Evolutionary conservation across 2,113 vertebrate species (phyloP), one percentile per base, ranked within the genome.

Genomic region (Otus sunia): DNA sequence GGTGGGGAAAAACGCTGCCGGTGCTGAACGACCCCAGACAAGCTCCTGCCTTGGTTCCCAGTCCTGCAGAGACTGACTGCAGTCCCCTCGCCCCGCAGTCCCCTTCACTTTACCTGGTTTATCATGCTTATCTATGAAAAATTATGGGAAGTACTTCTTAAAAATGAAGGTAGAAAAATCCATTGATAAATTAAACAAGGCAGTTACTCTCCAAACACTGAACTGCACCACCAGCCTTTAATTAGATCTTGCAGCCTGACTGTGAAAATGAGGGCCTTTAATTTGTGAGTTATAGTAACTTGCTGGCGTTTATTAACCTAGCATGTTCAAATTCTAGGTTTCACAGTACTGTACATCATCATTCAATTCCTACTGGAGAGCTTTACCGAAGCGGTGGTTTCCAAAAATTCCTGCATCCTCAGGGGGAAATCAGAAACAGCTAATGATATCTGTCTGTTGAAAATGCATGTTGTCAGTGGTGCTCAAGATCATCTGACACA

Each of bases 251-350:
- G 18, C 85, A 85, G 85, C 63, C 85, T 8, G 3, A 75, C 94
- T 97, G 96, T 91, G 96, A 97, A 97, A 97, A 97, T 97, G 72
- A 92, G 72, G 81, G 81, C 78, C n/a, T 92, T 90, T 94, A 93
- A 96, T 95, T 93, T 79, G 82, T 90, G 91, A 93, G 79, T 95
- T 93, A 66, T 25, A 52, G 76, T n/a, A 34, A 85, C 92, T 93
- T 20, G 73, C 94, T 85, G 69, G 55, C 8, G 11, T 93, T 92
- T 90, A 96, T 96, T 95, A 92, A 96, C 88, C 88, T 39, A 11
- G 1, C 45, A 5, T 25, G 14, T 62, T 88, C 91, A 86, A 73
- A 96, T 90, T 71, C 37, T 59, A 79, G 94, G 82, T 88, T 95
- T 94, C 8, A 10, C 47, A 50, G 59, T 14, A 10, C 50, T 16